These are phyloP conservation scores for Hyles euphorbiae DNA, from an alignment of 1,140 invertebrate genomes.

Conservation along the genomic window DNA sequence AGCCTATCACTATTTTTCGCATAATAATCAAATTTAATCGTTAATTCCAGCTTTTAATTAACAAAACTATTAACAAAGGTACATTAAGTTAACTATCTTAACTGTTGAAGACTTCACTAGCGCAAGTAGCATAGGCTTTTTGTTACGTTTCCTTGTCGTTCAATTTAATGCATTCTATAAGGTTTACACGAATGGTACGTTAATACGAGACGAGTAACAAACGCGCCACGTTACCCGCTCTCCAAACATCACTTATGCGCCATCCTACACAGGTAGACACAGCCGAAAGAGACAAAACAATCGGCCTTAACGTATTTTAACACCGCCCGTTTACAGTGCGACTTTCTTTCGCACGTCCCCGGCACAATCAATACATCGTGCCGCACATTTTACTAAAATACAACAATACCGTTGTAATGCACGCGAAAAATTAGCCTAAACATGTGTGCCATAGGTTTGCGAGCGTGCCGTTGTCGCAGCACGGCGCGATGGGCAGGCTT, in stretches of 20 bases:
- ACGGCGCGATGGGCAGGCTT: conserved; percentile 55
- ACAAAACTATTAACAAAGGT: too few species aligned
- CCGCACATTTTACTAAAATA: conserved; percentile 2
- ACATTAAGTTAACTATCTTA: too few species aligned
- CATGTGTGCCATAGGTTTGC: conserved; percentile 59
- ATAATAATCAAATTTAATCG: too few species aligned
- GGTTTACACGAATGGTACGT: too few species aligned
- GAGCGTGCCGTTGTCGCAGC: conserved; percentile 33
- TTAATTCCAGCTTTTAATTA: too few species aligned
- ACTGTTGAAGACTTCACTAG: too few species aligned
- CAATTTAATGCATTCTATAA: too few species aligned
- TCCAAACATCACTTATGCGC: conserved; percentile 7
- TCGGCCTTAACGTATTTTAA: conserved; percentile 40
- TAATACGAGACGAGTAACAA: neutral
- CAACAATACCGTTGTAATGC: conserved; percentile 19
- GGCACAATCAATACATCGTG: conserved; percentile 51
- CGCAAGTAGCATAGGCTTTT: too few species aligned
- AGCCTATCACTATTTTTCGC: too few species aligned
- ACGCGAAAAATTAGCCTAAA: conserved; percentile 22
- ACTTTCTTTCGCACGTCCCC: conserved; percentile 41
- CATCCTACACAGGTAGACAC: conserved; percentile 34
- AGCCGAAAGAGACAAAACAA: conserved; percentile 59
- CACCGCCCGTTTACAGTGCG: conserved; percentile 32
- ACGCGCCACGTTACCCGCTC: neutral
- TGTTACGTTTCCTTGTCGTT: too few species aligned